Evolutionary conservation across 2,888 invertebrate species (phyloP).

Genomic region (Adineta ricciae): DNA sequence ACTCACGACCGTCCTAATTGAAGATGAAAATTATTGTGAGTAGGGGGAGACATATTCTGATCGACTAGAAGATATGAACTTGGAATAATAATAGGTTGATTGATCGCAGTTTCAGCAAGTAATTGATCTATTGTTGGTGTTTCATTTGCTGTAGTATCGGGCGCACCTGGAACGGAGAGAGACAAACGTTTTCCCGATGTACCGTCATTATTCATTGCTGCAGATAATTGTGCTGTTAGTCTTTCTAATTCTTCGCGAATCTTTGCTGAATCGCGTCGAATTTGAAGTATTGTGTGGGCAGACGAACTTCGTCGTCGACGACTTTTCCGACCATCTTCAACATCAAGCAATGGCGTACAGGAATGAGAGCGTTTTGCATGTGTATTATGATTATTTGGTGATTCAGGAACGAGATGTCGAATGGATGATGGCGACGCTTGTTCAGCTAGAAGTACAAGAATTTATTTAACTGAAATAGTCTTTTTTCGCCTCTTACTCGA

Average conservation of each 20-base stretch:
- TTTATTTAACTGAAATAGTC: no score
- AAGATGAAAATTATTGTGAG: not conserved
- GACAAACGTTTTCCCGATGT: not conserved
- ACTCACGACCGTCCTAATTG: not conserved
- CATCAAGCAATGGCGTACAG: not conserved
- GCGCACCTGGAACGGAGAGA: not conserved
- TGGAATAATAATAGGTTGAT: no score
- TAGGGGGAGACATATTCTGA: not conserved
- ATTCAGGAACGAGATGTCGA: not conserved
- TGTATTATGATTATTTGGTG: not conserved
- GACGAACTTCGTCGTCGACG: conserved; percentile 8
- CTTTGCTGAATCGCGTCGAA: not conserved
- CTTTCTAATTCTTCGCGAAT: not conserved
- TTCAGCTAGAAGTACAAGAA: no score
- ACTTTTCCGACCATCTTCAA: not conserved
- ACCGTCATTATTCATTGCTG: not conserved
- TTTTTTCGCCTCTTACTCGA: no score
- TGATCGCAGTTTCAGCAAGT: no score
- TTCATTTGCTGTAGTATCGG: not conserved
- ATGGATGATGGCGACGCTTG: not conserved
- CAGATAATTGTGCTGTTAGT: not conserved
- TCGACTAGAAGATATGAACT: not conserved
- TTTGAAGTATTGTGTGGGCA: not conserved
- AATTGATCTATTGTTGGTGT: not conserved
- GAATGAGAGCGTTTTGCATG: not conserved